Evolutionary conservation across 2,888 invertebrate genomes (phyloP).

Genomic region (Clunio marinus): DNA sequence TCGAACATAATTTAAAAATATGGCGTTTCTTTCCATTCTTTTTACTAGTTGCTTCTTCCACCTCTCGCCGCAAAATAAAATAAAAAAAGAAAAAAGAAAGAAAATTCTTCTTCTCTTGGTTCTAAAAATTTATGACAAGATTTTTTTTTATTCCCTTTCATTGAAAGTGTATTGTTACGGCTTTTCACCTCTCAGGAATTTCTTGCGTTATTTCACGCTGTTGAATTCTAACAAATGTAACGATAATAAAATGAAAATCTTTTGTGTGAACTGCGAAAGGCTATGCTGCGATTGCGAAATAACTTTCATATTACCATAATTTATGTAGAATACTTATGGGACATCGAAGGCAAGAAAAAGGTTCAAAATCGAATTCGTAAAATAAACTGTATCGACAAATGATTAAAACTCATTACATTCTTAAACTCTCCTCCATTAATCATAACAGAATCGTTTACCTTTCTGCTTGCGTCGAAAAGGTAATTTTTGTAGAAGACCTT

Average conservation of each 20-base stretch:
- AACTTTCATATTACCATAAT: background rate
- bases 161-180: background rate
- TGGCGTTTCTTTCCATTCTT: background rate
- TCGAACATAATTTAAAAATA: background rate
- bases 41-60: background rate
- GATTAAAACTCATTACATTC: conserved; percentile 3
- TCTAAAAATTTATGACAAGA: too few relatives aligned
- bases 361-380: background rate
- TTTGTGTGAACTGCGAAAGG: too few relatives aligned
- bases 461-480: conserved; percentile 7
- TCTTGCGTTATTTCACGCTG: background rate
- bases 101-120: too few relatives aligned
- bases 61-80: too few relatives aligned
- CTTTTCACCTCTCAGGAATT: background rate
- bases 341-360: background rate
- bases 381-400: conserved; percentile 9
- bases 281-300: background rate
- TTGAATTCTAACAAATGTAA: background rate
- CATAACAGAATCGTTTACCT: background rate
- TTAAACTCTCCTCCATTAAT: background rate
- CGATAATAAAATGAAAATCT: background rate
- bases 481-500: background rate
- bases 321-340: background rate
- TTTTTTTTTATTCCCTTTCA: background rate
- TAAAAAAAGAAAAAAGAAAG: too few relatives aligned